Evolutionary conservation across 2,113 vertebrate genomes (phyloP), one percentile per base, ranked within the genome.

Genomic region (Albula goreensis): DNA sequence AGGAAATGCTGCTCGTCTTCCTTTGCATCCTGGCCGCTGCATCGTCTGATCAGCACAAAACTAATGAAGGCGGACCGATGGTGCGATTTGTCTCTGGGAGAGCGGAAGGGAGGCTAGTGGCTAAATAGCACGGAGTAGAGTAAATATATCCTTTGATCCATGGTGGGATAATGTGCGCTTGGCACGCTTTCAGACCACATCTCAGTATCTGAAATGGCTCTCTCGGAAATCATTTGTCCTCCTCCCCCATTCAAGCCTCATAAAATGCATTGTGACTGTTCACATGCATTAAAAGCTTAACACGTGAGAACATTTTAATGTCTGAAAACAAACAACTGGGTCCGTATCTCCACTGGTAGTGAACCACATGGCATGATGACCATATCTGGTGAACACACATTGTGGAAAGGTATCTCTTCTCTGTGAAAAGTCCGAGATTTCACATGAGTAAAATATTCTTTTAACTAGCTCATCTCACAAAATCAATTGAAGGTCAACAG

Each of bases 261-360:
- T 83, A 89, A 90, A 86, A 93, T 92, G 92, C 90, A 88, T 90
- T 57, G 88, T 89, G 89, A 91, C 90, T 90, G 85, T 86, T 90
- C 88, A 93, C 92, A 86, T 91, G 86, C 91, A 93, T 90, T 93
- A 91, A 93, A 90, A 91, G 94, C 89, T 93, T 93, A 93, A 94
- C 90, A 93, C 93, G 93, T 92, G 91, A 93, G 91, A 94, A 93
- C 56, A 89, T 92, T 92, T 63, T 66, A 90, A 90, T 31, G 85
- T 77, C 74, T 12, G 7, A 88, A 60, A 89, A 88, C 87, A 88
- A 41, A 84, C 57, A 66, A 80, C 83, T 83, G 90, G 92, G 86
- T 93, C 89, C 86, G 87, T 89, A 89, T 7, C 63, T 70, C 19
- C 19, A 52, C 53, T 78, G 56, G 90, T 87, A 92, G 92, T 89